Evolutionary conservation across 2,888 invertebrate species (phyloP).

Genomic region (Tetragonula carbonaria): DNA sequence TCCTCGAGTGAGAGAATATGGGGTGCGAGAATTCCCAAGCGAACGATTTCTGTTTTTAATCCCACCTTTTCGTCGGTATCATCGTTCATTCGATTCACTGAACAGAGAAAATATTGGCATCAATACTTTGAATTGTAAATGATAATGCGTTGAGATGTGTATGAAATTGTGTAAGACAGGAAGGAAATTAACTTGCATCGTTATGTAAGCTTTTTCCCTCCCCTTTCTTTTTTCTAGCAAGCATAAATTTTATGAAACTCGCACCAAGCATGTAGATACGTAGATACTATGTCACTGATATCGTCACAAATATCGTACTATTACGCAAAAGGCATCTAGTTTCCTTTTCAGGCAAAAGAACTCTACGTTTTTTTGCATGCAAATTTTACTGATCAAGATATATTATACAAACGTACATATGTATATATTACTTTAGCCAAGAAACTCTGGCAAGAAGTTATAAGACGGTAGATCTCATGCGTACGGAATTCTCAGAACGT

Average conservation of each 20-base stretch:
- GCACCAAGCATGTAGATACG: no score
- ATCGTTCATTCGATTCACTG: neutral
- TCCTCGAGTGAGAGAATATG: constrained; percentile 18
- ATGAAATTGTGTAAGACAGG: neutral
- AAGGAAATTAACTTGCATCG: neutral
- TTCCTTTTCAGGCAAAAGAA: neutral
- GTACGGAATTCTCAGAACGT: neutral
- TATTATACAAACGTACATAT: no score
- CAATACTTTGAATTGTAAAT: neutral
- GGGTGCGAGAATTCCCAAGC: constrained; percentile 26
- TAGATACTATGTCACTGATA: no score
- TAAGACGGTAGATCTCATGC: neutral
- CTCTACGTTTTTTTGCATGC: neutral
- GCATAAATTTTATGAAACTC: no score
- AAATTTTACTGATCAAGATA: neutral
- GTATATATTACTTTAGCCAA: neutral
- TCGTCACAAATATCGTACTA: neutral
- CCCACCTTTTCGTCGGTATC: constrained; percentile 22
- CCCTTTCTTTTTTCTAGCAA: no score
- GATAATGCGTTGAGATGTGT: no score
- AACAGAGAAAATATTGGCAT: constrained; percentile 14
- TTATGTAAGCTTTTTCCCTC: no score
- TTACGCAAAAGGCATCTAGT: neutral
- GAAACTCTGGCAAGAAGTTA: neutral
- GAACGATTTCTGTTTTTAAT: constrained; percentile 28